Percentiles rank a stretch among this genome's conserved stretches.
phyloP scores from a whole-genome alignment of 2,888 invertebrate species.

The Hyppa rectilinea region DNA sequence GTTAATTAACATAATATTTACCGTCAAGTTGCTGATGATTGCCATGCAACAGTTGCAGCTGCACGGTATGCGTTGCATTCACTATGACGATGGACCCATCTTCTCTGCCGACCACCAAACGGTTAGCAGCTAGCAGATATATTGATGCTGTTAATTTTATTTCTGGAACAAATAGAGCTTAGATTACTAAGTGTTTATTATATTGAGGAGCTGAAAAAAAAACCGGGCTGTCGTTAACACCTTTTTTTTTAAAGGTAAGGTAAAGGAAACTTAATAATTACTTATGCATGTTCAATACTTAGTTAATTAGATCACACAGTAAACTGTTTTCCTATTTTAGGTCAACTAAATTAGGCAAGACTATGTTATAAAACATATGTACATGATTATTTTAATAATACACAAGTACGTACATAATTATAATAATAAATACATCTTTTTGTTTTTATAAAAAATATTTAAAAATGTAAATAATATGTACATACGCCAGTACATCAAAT shows the following conservation, averaged over 20 bases:
- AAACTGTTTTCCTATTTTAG: neutral
- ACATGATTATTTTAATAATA: no score
- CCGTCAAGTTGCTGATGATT: constrained; percentile 95
- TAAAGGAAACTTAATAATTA: no score
- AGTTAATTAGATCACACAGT: neutral
- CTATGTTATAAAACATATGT: neutral
- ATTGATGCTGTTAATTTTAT: constrained; percentile 98
- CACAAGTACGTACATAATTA: no score
- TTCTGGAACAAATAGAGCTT: constrained; percentile 70
- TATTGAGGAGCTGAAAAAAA: neutral
- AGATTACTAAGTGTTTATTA: neutral
- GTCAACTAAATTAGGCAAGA: neutral
- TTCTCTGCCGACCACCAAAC: constrained; percentile 98
- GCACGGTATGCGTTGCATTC: constrained; percentile 98
- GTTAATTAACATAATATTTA: no score
- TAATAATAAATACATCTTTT: no score
- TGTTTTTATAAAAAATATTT: no score
- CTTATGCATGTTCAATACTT: no score
- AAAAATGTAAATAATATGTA: no score
- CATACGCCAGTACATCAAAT: no score
- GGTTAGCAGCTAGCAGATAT: constrained; percentile 97
- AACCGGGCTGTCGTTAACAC: no score
- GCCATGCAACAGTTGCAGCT: constrained; percentile 97
- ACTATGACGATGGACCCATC: constrained; percentile 99
- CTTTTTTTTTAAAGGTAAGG: no score